Base-by-base conservation (phyloP, 2,888 invertebrate genomes). In the Criorhina ranunculi region DNA sequence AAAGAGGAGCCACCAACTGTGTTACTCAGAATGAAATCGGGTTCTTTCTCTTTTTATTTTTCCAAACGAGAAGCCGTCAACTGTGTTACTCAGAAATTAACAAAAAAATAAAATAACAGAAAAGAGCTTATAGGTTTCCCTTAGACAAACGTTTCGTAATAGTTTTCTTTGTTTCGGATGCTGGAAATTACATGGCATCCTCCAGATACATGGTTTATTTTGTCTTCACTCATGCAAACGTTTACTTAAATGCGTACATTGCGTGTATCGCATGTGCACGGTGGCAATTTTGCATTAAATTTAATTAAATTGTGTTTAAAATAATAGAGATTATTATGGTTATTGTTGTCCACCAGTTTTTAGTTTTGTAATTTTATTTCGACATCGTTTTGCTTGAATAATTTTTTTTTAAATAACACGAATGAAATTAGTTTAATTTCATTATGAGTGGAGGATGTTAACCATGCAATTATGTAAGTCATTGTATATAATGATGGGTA, bases 1-100 rank as follows among this genome's bases (percentile, higher is more conserved):
- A 33, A 44, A 40, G 55, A 62, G 55, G 57, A 81, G 49, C 62
- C 64, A 78, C 77, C 77, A 70, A 78, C 67, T 70, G 77, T 62
- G 69, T 78, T 78, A 77, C 77, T 59, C 51, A 46, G 67, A 77
- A 77, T 37, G 51, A 59, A 57, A 17, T 67, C 15, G 17, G 35
- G 1, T 24, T 53, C 35, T 42, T 19, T 19, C 11, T 60, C 64
- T 57, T 37, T 40, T 49, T 44, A n/a, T 31, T 49, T 5, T 9
- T 12, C 9, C 15, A 33, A 9, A 31, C 33, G 33, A n/a, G 24
- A 72, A 24, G 37, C 70, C 60, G 9, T 59, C 70, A 59, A 37
- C 75, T 75, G 75, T 64, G 75, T 64, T 64, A 62, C 62, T 64
- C 75, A 55, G 19, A 60, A 44, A 24, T 24, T 24, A 24, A 24